A percentile compares a stretch with the other conserved stretches of the same genome.
Conservation (phyloP, 2,797 vertebrate genomes). For the Cacajao melanocephalus region DNA sequence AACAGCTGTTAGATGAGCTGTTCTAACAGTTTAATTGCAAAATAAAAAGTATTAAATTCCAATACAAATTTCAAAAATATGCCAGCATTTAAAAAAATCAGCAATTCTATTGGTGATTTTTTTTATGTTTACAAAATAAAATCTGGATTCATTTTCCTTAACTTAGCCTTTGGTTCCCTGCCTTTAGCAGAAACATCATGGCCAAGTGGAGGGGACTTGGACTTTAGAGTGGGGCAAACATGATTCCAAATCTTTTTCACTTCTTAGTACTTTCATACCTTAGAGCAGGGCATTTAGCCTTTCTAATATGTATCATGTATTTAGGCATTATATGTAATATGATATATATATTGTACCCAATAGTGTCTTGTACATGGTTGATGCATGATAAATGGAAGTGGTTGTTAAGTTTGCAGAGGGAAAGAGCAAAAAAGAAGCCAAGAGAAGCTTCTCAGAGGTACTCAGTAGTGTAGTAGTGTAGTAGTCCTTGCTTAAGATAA, state of each 20-base stretch:
- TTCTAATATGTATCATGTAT: background rate
- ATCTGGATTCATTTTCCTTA: background rate
- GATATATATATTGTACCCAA: background rate
- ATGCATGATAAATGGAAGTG: background rate
- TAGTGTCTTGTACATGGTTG: background rate
- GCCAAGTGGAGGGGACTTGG: background rate
- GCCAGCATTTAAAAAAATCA: background rate
- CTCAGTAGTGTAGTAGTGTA: background rate
- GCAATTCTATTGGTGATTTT: background rate
- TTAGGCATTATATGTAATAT: background rate
- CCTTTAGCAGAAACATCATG: background rate
- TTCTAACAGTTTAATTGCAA: background rate
- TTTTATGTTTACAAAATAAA: conserved; percentile 26
- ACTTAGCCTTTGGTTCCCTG: background rate
- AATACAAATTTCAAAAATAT: background rate
- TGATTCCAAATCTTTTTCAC: background rate
- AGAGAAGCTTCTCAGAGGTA: background rate
- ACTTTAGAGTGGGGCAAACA: background rate
- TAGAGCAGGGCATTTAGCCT: background rate
- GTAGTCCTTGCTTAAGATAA: background rate
- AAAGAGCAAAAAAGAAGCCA: background rate
- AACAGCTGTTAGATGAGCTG: background rate
- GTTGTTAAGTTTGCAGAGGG: background rate
- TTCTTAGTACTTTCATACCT: background rate
- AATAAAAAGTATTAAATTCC: background rate